Evolutionary conservation across 2,888 invertebrate genomes (phyloP), one percentile per base, ranked within the genome.

Genomic region (Meteorus cinctellus): DNA sequence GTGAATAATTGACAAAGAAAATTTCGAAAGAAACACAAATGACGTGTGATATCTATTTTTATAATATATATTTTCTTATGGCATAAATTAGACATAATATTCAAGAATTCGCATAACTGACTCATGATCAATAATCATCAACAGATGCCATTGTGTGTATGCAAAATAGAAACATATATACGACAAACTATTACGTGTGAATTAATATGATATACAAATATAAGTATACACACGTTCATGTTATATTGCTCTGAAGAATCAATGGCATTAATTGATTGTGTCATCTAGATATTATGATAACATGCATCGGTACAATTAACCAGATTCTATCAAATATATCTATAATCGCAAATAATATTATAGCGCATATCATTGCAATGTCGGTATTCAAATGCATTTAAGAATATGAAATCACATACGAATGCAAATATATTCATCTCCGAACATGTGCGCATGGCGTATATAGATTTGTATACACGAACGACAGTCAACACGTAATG

Each of bases 181-280:
- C 8, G 41, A 41, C 1, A 41, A 10, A 41, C 8, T 41, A 41
- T 41, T 41, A 41, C 12, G 41, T 41, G 41, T 8, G 12, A 41
- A 41, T 41, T 41, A 41, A 41, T 41, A 2, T 12, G 8, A 3
- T 41, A 41, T 41, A 41, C 41, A 41, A 41, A 8, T 41, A 41
- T 2, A 41, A 12, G 12, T 41, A 12, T 12, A 76, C 76, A 76
- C 78, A 75, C 76, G 78, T 75, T 63, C 67, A 41, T 27, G 24
- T 74, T 74, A 76, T 77, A 80, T 75, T 69, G 76, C 77, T 72
- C 27, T 55, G 29, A 62, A 77, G 74, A 75, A 76, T 79, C 78
- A 77, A 77, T 78, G 77, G 78, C 68, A 74, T 76, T 80, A 80
- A 80, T 80, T 80, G 80, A 76, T 63, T 73, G 68, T 73, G 34